A percentile compares a stretch with the other conserved stretches of the same genome.
Conservation (phyloP, 1,140 invertebrate genomes). For the Onthophagus taurus region DNA sequence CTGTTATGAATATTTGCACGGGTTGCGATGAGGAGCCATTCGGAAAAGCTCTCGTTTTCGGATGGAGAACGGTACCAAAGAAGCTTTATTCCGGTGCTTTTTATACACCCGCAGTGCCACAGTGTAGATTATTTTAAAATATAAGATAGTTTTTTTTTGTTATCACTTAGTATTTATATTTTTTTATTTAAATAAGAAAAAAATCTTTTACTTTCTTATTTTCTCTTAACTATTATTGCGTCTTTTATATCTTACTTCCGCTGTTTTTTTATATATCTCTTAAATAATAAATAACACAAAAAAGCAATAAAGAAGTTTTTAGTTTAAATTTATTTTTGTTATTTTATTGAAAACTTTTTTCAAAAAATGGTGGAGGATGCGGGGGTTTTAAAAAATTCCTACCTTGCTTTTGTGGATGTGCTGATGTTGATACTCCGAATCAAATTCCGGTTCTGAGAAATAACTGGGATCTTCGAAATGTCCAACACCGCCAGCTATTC, state of each 20-base stretch:
- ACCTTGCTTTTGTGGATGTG: constrained; percentile 91
- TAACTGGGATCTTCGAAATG: constrained; percentile 73
- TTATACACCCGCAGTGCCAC: constrained; percentile 53
- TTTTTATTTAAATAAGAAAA: background rate
- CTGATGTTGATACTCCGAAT: constrained; percentile 87
- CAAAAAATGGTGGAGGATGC: background rate
- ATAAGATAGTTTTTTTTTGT: background rate
- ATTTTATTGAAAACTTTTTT: no score
- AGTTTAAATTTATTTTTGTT: background rate
- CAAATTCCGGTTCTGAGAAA: constrained; percentile 89
- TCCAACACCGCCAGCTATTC: constrained; percentile 40
- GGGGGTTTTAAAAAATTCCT: constrained; percentile 31
- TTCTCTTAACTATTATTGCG: no score
- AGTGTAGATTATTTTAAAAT: constrained; percentile 59
- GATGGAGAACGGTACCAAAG: constrained; percentile 62
- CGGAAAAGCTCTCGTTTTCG: constrained; percentile 61
- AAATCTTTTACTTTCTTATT: background rate
- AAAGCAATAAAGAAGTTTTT: background rate
- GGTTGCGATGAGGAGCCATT: constrained; percentile 66
- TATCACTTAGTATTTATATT: background rate
- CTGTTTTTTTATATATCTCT: background rate
- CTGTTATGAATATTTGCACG: constrained; percentile 66
- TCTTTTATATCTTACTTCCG: no score
- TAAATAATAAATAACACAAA: background rate
- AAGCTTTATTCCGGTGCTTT: constrained; percentile 63